Base-by-base conservation (phyloP, 2,113 vertebrate species). In the Scolopax mira region DNA sequence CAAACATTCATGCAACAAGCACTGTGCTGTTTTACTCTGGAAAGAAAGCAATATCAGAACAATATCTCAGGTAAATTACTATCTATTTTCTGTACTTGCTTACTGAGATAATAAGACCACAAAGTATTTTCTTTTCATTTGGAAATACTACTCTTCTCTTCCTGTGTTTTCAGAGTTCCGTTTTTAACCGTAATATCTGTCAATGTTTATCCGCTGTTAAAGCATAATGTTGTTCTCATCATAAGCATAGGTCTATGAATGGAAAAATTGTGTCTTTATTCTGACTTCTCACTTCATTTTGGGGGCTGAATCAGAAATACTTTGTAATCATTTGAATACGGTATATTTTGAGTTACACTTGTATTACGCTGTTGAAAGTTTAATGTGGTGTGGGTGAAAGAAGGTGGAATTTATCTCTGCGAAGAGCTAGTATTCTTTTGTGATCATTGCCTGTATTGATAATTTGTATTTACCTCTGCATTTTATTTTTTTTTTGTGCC, bases 401-500 rank as follows among this genome's bases (percentile, higher is more conserved):
- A n/a, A 73, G 44, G 12, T 57, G 7, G 46, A 89, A 74, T 77
- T 75, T 77, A 25, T 54, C 27, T 80, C 48, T 70, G 37, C 0
- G 0, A 78, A 75, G 44, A 87, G 51, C 10, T 80, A 42, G 46
- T 22, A 21, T 83, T 93, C 49, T 95, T 95, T 93, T 61, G 48
- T 28, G 10, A 83, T 79, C 58, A 46, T 55, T 86, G 13, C 57
- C 81, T 92, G 33, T 72, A 72, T 23, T 92, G 80, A 75, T 66
- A 79, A 66, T 95, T 93, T 85, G n/a, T 85, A 93, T 86, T 91
- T 75, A 82, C 18, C 21, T 64, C 66, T 84, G 17, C 9, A 18
- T 81, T 46, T 93, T 54, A 75, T 87, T 82, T 89, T 87, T 95
- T 94, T 86, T 78, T n/a, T n/a, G 10, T 60, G 9, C 77, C 37